phyloP scores from a whole-genome alignment of 2,888 invertebrate species.

The Onchidella celtica region DNA sequence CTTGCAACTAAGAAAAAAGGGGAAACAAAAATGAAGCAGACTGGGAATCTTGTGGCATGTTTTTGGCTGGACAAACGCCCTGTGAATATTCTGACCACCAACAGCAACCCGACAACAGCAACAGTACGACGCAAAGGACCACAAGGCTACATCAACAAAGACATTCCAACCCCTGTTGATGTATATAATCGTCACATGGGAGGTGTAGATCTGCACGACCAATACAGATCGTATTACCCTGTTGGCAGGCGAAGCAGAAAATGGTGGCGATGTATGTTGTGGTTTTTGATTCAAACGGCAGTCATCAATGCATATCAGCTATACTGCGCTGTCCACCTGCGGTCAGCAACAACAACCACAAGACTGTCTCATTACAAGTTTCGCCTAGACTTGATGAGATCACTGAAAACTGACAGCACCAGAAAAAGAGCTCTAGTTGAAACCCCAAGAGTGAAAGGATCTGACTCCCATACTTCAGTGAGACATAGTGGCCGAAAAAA shows the following conservation, averaged over 20 bases:
- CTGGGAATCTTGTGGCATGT: constrained; percentile 27
- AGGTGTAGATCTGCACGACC: constrained; percentile 43
- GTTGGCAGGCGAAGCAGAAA: constrained; percentile 31
- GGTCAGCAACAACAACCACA: not conserved
- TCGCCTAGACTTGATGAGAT: not conserved
- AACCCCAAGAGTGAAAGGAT: not conserved
- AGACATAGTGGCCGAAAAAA: not conserved
- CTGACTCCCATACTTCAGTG: not conserved
- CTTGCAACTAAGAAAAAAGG: constrained; percentile 17
- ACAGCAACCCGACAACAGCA: not conserved
- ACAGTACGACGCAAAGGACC: not conserved
- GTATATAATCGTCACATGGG: constrained; percentile 43
- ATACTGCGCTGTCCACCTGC: not conserved
- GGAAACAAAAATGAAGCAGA: not conserved
- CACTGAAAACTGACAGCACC: not conserved
- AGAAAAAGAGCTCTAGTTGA: not conserved
- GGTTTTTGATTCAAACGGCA: constrained; percentile 37
- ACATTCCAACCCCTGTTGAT: not conserved
- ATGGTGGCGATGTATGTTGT: constrained; percentile 49
- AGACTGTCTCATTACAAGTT: not conserved
- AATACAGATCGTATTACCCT: constrained; percentile 40
- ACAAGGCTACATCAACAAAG: not conserved
- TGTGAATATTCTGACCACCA: not conserved
- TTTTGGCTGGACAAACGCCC: constrained; percentile 26
- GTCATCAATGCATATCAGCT: constrained; percentile 21